phyloP scores from a whole-genome alignment of 2,888 invertebrate species.

The Dryomyza anilis region DNA sequence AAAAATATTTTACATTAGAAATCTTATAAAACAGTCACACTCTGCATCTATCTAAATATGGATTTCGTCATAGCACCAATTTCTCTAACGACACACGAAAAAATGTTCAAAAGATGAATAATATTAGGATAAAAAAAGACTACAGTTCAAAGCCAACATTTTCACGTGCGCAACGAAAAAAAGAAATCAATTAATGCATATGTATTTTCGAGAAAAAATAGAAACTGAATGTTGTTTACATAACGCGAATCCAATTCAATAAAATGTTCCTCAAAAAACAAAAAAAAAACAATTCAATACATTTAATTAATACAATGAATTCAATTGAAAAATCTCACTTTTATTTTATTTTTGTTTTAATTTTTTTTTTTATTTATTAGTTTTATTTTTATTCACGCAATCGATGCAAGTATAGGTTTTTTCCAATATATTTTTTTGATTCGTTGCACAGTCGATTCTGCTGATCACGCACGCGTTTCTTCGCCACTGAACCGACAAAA shows the following conservation, averaged over 20 bases:
- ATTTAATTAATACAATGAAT: neutral
- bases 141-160: neutral
- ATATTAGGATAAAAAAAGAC: too few species aligned
- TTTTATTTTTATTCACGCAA: neutral
- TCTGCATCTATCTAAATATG: too few species aligned
- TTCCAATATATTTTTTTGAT: neutral
- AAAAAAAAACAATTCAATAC: neutral
- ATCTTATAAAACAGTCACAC: too few species aligned
- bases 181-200: neutral
- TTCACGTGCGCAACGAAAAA: neutral
- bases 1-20: too few species aligned
- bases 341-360: neutral
- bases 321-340: neutral
- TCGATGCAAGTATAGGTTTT: too few species aligned
- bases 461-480: conserved; percentile 8
- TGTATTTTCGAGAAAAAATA: neutral
- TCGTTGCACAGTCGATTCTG: neutral
- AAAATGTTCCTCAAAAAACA: neutral
- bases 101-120: too few species aligned
- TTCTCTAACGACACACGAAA: too few species aligned
- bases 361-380: neutral
- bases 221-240: neutral
- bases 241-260: neutral
- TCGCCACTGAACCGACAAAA: conserved; percentile 10
- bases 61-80: too few species aligned